phyloP scores from a whole-genome alignment of 1,140 invertebrate genomes.

The Halictus rubicundus region DNA sequence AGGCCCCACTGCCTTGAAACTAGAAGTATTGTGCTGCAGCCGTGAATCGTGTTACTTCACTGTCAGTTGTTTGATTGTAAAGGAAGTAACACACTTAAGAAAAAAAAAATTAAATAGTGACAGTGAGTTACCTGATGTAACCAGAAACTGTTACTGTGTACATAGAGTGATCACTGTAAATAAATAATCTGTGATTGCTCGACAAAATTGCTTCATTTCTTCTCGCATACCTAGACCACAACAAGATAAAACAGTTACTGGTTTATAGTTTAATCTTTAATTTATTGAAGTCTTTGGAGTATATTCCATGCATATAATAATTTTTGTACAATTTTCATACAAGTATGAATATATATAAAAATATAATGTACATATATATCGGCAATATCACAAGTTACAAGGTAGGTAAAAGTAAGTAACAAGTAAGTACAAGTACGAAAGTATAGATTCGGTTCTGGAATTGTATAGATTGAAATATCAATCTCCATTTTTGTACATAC shows the following conservation, averaged over 20 bases:
- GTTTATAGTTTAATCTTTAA: background rate
- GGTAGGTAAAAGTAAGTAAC: no score
- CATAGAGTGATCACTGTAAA: constrained; percentile 69
- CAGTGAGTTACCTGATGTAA: constrained; percentile 61
- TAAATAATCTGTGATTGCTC: constrained; percentile 59
- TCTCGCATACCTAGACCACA: background rate
- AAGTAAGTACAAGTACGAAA: background rate
- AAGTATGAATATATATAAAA: background rate
- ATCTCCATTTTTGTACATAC: background rate
- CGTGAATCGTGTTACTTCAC: constrained; percentile 26
- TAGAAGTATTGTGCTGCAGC: constrained; percentile 49
- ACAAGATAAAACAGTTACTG: background rate
- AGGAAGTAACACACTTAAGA: constrained; percentile 29
- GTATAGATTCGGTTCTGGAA: background rate
- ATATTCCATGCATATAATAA: background rate
- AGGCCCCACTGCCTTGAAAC: constrained; percentile 55
- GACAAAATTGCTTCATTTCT: constrained; percentile 21
- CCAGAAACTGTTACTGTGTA: constrained; percentile 68
- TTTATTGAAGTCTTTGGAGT: constrained; percentile 18
- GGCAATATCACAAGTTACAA: background rate
- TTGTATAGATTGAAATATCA: no score
- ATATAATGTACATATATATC: background rate
- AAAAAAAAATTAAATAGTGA: constrained; percentile 34
- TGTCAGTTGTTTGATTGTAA: constrained; percentile 30
- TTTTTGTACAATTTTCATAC: constrained; percentile 17